phyloP scores from a whole-genome alignment of 2,797 vertebrate genomes.

The Bucorvus abyssinicus region DNA sequence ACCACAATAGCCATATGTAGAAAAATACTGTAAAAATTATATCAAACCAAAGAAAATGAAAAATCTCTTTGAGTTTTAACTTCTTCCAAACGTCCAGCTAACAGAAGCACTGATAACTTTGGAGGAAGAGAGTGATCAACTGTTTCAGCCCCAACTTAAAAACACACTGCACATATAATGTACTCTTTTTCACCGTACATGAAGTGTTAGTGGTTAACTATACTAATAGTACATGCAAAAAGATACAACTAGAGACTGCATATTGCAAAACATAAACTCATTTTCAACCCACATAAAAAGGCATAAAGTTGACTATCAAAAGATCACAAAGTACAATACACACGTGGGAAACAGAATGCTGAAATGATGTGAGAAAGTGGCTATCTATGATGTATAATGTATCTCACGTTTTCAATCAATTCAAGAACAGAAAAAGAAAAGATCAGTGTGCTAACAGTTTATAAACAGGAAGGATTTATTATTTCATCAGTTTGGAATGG shows the following conservation, averaged over 20 bases:
- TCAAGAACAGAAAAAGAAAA: conserved; percentile 21
- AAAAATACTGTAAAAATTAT: not conserved
- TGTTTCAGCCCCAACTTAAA: not conserved
- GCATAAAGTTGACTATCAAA: not conserved
- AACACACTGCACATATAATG: not conserved
- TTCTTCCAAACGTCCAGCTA: not conserved
- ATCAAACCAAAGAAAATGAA: not conserved
- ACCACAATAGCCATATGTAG: not conserved
- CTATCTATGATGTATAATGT: not conserved
- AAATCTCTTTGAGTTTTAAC: not conserved
- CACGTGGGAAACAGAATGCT: not conserved
- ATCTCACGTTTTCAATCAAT: not conserved
- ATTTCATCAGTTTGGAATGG: conserved; percentile 40
- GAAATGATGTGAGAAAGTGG: not conserved
- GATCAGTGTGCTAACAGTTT: not conserved
- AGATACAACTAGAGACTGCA: not conserved
- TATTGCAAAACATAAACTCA: not conserved
- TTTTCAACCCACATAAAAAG: not conserved
- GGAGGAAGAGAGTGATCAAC: not conserved
- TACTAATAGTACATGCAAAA: not conserved
- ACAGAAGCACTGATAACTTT: not conserved
- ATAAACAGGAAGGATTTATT: conserved; percentile 41
- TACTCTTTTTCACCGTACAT: not conserved
- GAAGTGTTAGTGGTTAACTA: not conserved
- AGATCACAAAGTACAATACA: not conserved